These are phyloP conservation scores for Acrobasis suavella DNA, from an alignment of 2,888 invertebrate genomes.

Conservation along the genomic window DNA sequence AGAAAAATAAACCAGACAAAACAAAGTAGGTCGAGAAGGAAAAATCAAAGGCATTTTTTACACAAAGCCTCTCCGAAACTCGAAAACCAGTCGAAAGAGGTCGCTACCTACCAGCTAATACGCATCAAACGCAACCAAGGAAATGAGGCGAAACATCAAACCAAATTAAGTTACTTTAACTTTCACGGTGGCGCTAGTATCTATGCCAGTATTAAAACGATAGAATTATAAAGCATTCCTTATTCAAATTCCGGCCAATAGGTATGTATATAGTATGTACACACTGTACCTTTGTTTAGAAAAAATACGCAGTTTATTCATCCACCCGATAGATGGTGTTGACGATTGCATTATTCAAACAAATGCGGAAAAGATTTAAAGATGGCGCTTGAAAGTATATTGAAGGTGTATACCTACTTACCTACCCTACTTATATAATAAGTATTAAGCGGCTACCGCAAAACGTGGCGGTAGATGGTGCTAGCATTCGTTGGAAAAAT, in stretches of 20 bases:
- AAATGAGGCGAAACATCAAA: neutral
- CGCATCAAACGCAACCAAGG: neutral
- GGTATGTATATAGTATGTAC: no score
- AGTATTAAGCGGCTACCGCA: no score
- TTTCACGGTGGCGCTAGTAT: neutral
- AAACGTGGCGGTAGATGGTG: neutral
- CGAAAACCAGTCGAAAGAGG: neutral
- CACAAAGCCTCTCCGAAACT: neutral
- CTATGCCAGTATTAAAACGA: neutral
- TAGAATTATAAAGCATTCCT: neutral
- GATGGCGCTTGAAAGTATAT: neutral
- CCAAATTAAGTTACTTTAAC: neutral
- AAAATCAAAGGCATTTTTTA: conserved; percentile 5
- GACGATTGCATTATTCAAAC: neutral
- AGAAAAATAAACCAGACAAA: neutral
- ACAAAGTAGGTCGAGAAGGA: neutral
- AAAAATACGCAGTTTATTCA: neutral
- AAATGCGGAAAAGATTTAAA: neutral
- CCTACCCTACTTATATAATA: no score
- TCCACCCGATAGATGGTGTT: conserved; percentile 14
- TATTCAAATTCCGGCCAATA: neutral
- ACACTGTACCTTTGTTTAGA: neutral
- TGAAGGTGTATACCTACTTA: no score
- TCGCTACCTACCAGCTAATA: neutral
- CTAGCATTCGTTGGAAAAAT: neutral